Percentiles rank a stretch among this genome's conserved stretches.
phyloP scores from a whole-genome alignment of 2,888 invertebrate genomes.

The Eubasilissa splendida region DNA sequence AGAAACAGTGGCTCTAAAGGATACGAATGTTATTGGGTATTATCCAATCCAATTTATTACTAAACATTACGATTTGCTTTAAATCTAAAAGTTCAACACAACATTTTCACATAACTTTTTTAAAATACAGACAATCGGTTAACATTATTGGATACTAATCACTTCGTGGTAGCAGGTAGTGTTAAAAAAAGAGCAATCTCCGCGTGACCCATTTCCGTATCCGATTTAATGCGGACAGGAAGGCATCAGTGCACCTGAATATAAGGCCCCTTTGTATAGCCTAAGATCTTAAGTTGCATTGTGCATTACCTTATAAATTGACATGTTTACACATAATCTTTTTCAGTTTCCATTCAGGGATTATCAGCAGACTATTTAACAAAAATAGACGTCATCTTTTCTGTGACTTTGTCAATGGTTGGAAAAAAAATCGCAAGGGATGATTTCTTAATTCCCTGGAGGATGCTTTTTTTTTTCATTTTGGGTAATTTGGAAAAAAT shows the following conservation, averaged over 20 bases:
- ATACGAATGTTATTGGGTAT: too few species aligned
- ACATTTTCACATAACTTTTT: too few species aligned
- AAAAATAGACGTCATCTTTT: constrained; percentile 28
- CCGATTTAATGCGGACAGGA: constrained; percentile 29
- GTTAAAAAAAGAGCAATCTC: constrained; percentile 8
- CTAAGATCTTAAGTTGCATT: constrained; percentile 4
- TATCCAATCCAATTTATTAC: too few species aligned
- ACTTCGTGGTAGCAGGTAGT: not conserved
- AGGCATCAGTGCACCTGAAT: constrained; percentile 26
- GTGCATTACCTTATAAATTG: constrained; percentile 24
- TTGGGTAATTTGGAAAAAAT: constrained; percentile 8
- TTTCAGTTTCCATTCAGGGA: constrained; percentile 8
- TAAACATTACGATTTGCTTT: too few species aligned
- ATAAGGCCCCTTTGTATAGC: not conserved
- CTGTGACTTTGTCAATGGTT: constrained; percentile 16
- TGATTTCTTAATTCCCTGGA: constrained; percentile 1
- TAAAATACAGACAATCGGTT: too few species aligned
- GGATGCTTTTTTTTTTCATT: not conserved
- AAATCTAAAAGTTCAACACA: too few species aligned
- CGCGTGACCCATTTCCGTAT: constrained; percentile 24
- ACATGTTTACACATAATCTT: constrained; percentile 41
- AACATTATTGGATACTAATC: too few species aligned
- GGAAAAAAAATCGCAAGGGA: not conserved
- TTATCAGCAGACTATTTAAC: constrained; percentile 28
- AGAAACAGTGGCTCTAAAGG: too few species aligned